Conservation (phyloP, 2,113 vertebrate genomes). For the Corythornis cristatus region DNA sequence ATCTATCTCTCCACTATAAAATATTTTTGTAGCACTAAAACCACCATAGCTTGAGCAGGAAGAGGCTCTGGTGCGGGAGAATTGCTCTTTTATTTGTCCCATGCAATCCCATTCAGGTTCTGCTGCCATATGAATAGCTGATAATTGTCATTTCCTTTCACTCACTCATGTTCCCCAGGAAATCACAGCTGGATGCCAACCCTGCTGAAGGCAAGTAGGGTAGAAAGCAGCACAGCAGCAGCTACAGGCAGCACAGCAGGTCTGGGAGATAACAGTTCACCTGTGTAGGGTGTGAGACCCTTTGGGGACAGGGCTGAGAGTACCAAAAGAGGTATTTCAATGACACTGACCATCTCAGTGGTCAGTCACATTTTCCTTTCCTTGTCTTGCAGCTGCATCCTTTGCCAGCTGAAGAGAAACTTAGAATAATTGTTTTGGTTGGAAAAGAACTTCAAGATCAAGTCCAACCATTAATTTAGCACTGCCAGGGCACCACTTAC, state of each 20-base stretch:
- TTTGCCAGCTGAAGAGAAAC: not conserved
- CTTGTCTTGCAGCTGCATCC: not conserved
- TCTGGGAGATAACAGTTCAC: not conserved
- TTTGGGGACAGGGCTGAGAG: fast-evolving
- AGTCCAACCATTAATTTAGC: not conserved
- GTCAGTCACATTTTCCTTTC: fast-evolving
- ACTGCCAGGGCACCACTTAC: not conserved
- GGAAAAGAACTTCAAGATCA: no score
- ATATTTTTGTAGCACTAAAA: not conserved
- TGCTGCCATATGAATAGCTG: constrained; percentile 12
- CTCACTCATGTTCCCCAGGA: not conserved
- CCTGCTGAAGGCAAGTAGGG: not conserved
- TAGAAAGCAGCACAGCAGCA: fast-evolving
- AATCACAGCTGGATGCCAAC: not conserved
- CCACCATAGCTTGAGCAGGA: not conserved
- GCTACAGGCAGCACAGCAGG: not conserved
- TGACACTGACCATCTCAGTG: not conserved
- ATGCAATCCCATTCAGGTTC: constrained; percentile 27
- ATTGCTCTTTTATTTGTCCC: constrained; percentile 20
- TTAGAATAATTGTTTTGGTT: not conserved
- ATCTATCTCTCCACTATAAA: not conserved
- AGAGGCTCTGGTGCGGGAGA: not conserved
- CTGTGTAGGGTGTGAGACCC: fast-evolving
- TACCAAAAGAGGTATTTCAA: not conserved
- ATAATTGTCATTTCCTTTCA: constrained; percentile 37